phyloP scores from a whole-genome alignment of 2,113 vertebrate species.

The Alouatta palliata region DNA sequence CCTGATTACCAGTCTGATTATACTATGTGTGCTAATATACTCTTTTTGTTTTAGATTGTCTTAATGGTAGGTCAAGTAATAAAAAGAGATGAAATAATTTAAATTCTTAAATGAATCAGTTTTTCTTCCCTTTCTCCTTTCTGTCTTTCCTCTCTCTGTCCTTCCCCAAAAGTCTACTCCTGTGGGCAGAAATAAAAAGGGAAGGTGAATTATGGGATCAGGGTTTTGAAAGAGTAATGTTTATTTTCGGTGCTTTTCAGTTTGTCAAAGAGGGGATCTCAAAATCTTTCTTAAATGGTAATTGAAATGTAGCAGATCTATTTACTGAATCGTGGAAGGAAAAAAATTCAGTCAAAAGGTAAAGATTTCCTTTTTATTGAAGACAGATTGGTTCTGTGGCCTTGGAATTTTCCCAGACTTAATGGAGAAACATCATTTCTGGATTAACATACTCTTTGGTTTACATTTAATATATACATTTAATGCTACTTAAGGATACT shows the following conservation, averaged over 20 bases:
- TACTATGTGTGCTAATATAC: slow-evolving; percentile 93
- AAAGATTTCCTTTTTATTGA: not conserved
- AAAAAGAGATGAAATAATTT: slow-evolving; percentile 90
- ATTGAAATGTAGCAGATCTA: not conserved
- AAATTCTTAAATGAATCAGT: slow-evolving; percentile 87
- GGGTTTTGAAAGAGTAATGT: slow-evolving; percentile 1
- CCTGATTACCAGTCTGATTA: slow-evolving; percentile 91
- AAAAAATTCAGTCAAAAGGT: not conserved
- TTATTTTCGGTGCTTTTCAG: not conserved
- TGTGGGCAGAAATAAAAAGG: slow-evolving; percentile 24
- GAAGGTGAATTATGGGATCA: not conserved
- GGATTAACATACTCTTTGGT: not conserved
- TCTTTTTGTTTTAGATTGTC: slow-evolving; percentile 98
- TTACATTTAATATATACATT: not conserved
- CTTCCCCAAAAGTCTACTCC: not conserved
- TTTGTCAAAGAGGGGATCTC: slow-evolving; percentile 34
- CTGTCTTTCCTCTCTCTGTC: slow-evolving; percentile 33
- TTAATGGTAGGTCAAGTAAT: slow-evolving; percentile 97
- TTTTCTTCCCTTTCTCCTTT: slow-evolving; percentile 67
- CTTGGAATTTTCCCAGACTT: not conserved
- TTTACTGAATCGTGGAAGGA: not conserved
- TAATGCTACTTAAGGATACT: not conserved
- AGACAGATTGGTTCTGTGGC: not conserved
- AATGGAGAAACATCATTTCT: not conserved
- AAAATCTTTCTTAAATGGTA: not conserved